phyloP scores from a whole-genome alignment of 37 sponge, comb jelly and placozoan genomes.

The Crambe crambe region DNA sequence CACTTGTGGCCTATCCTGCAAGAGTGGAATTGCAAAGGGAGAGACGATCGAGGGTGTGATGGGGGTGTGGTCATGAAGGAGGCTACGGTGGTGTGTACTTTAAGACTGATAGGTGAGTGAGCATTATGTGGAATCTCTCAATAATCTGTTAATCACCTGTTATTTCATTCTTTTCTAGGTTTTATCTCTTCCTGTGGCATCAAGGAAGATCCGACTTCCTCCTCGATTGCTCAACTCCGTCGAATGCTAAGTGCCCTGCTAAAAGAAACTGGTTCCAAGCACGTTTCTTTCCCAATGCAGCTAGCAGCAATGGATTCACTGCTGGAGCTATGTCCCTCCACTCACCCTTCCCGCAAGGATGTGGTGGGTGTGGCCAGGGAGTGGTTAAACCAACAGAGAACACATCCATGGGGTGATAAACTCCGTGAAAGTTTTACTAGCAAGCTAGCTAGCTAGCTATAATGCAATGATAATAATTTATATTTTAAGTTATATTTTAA shows the following conservation, averaged over 20 bases:
- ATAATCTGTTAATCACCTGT: not conserved
- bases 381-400: slow-evolving; percentile 22
- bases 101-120: slow-evolving; percentile 60
- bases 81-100: slow-evolving; percentile 39
- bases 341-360: not conserved
- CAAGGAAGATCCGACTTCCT: slow-evolving; percentile 18
- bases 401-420: slow-evolving; percentile 2
- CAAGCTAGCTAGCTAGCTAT: not conserved
- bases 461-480: too few species aligned
- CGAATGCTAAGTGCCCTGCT: slow-evolving; percentile 48
- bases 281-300: slow-evolving; percentile 42
- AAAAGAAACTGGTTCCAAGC: not conserved
- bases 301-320: slow-evolving; percentile 59
- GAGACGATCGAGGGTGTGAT: not conserved
- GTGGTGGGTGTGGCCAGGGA: slow-evolving; percentile 10
- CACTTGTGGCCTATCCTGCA: slow-evolving; percentile 64
- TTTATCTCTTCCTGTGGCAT: slow-evolving; percentile 34
- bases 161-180: slow-evolving; percentile 18
- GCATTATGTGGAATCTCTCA: too few species aligned
- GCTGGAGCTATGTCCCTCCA: slow-evolving; percentile 47
- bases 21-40: slow-evolving; percentile 41
- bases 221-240: slow-evolving; percentile 52
- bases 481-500: too few species aligned
- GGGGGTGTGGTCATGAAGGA: slow-evolving; percentile 43
- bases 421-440: slow-evolving; percentile 1